Percentiles rank a stretch among this genome's conserved stretches.
phyloP scores from a whole-genome alignment of 64 coral and sea anemone genomes.

The Pachyseris speciosa region DNA sequence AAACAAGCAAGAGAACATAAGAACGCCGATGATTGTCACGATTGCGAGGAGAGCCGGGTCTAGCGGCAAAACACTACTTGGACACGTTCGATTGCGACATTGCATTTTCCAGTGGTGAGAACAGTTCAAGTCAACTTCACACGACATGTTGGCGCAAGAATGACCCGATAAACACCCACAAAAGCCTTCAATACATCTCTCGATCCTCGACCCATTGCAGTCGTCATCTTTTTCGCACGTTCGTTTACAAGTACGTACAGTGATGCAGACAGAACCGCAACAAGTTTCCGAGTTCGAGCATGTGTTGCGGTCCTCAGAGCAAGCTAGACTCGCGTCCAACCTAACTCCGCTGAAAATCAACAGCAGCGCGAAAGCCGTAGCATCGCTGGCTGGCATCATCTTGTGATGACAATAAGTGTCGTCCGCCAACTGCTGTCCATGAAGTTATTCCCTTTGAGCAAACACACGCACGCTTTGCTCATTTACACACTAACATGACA shows the following conservation, averaged over 20 bases:
- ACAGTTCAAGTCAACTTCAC: not conserved
- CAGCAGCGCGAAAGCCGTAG: not conserved
- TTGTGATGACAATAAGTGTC: not conserved
- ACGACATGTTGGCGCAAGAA: not conserved
- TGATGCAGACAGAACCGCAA: not conserved
- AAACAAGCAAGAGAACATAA: constrained; percentile 23
- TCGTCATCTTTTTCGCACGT: not conserved
- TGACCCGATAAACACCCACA: not conserved
- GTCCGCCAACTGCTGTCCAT: not conserved
- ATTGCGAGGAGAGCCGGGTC: constrained; percentile 26
- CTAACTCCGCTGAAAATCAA: not conserved
- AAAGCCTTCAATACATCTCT: not conserved
- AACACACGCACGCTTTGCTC: constrained; percentile 20
- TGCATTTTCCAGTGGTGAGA: not conserved
- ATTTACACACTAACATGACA: constrained; percentile 46
- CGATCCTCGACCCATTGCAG: not conserved
- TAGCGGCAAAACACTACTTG: not conserved
- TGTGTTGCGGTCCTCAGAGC: not conserved
- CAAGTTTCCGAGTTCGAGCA: constrained; percentile 2
- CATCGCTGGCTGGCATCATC: not conserved
- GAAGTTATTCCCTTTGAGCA: constrained; percentile 20
- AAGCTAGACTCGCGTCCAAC: not conserved
- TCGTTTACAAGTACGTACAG: not conserved
- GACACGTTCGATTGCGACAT: constrained; percentile 24
- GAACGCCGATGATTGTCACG: constrained; percentile 2